phyloP scores from a whole-genome alignment of 2,113 vertebrate genomes.

The Mormyrus iriodes region DNA sequence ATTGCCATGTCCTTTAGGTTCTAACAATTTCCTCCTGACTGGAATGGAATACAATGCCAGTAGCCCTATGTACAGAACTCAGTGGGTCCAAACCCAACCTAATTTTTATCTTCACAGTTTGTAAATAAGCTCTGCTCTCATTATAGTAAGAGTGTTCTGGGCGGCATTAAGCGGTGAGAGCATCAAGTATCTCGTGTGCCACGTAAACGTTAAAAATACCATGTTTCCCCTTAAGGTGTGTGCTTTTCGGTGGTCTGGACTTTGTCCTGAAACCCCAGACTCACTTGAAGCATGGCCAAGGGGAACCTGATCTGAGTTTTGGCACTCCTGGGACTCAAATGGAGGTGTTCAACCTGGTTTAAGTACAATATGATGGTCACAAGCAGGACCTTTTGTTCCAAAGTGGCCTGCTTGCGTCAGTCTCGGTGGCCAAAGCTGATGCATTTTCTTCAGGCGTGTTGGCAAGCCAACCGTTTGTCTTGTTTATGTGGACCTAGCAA shows the following conservation, averaged over 20 bases:
- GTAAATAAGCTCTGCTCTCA: conserved; percentile 16
- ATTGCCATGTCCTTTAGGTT: not conserved
- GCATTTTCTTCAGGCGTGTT: not conserved
- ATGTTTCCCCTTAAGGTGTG: conserved; percentile 14
- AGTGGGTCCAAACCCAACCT: not conserved
- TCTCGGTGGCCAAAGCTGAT: not conserved
- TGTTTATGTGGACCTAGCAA: not conserved
- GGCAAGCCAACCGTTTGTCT: not conserved
- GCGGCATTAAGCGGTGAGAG: not conserved
- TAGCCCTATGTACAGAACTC: not conserved
- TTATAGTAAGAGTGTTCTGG: conserved; percentile 10
- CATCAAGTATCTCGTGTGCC: conserved; percentile 8
- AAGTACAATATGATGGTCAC: not conserved
- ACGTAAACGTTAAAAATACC: conserved; percentile 15
- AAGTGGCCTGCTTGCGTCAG: not conserved
- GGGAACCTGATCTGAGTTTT: not conserved
- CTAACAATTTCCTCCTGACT: not conserved
- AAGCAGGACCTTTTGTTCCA: not conserved
- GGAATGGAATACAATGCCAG: not conserved
- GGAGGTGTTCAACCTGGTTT: not conserved
- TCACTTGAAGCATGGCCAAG: not conserved
- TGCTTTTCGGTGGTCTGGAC: not conserved
- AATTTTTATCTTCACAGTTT: conserved; percentile 19
- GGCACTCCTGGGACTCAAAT: not conserved
- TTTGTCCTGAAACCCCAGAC: not conserved